These are phyloP conservation scores for Zapornia atra DNA, from an alignment of 2,113 vertebrate species.

Conservation along the genomic window DNA sequence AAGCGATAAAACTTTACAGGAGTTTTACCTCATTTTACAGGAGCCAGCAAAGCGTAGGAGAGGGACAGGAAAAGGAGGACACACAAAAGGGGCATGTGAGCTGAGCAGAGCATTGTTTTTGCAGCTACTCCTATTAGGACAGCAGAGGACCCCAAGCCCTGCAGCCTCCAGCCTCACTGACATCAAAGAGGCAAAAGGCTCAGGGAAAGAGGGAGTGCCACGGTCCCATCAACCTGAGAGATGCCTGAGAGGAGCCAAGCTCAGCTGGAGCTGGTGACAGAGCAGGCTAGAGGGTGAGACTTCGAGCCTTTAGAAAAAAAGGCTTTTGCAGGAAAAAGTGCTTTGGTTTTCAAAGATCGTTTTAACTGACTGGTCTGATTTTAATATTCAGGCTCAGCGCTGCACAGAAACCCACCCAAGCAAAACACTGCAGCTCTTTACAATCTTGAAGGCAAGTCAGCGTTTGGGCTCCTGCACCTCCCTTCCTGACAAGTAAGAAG, in stretches of 20 bases:
- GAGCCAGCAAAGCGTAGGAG: background rate
- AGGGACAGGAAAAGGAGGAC: background rate
- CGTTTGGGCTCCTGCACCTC: background rate
- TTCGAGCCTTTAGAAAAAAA: background rate
- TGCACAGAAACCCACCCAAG: slow-evolving; percentile 28
- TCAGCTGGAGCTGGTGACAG: rapidly evolving
- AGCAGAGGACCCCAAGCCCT: background rate
- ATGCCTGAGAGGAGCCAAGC: background rate
- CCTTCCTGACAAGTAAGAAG: background rate
- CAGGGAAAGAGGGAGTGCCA: background rate
- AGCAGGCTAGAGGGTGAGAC: background rate
- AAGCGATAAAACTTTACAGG: too few species aligned
- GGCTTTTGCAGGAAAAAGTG: background rate
- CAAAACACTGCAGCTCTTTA: background rate
- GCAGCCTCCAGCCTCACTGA: background rate
- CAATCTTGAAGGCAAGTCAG: background rate
- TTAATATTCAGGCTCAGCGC: background rate
- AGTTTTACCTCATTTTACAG: background rate
- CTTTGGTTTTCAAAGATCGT: background rate
- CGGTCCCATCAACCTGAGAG: background rate
- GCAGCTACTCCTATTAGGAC: background rate
- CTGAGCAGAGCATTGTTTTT: background rate
- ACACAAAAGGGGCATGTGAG: rapidly evolving
- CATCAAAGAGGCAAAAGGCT: background rate
- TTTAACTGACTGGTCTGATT: background rate